Conservation (phyloP, 2,113 vertebrate genomes). For the Chitala chitala region DNA sequence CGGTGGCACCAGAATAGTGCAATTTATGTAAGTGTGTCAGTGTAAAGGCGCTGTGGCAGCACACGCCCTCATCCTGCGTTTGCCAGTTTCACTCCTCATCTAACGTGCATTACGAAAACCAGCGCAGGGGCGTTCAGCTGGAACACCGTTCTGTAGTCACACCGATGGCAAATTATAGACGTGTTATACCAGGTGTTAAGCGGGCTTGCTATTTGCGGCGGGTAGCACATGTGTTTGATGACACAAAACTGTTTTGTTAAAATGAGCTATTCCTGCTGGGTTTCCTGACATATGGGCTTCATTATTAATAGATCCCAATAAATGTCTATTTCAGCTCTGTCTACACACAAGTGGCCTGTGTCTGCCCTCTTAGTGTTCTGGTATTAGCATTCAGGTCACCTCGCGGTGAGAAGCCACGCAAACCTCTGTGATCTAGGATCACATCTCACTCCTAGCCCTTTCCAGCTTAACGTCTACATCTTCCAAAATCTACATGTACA, state of each 20-base stretch:
- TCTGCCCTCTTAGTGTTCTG: no score
- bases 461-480: no score
- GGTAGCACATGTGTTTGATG: constrained; percentile 6
- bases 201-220: background rate
- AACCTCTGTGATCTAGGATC: no score
- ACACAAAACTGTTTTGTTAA: background rate
- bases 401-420: no score
- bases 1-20: constrained; percentile 47
- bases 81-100: background rate
- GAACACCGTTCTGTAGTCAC: background rate
- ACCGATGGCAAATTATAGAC: background rate
- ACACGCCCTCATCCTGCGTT: constrained; percentile 27
- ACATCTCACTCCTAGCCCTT: no score
- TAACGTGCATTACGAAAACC: background rate
- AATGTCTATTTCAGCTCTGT: no score
- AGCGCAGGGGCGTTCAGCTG: constrained; percentile 3
- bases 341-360: no score
- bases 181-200: background rate
- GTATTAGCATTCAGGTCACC: no score
- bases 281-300: no score
- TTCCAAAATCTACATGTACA: no score
- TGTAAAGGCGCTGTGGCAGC: constrained; percentile 36
- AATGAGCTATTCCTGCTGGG: no score
- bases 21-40: constrained; percentile 58
- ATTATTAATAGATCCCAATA: no score